These are phyloP conservation scores for Perizoma flavofasciatum DNA, from an alignment of 2,888 invertebrate species.

Conservation along the genomic window DNA sequence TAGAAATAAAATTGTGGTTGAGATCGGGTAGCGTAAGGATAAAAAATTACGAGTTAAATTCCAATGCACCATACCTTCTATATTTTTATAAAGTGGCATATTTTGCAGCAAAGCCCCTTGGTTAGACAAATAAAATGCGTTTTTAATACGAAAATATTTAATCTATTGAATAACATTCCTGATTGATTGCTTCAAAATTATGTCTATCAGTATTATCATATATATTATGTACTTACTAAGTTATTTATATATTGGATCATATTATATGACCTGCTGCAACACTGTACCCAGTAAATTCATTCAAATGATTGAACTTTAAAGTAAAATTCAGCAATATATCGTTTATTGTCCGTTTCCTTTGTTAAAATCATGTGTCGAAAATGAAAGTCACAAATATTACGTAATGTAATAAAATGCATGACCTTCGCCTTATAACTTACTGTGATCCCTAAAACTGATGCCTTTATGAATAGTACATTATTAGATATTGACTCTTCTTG, in stretches of 20 bases:
- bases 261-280: constrained; percentile 1
- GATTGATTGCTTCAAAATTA: constrained; percentile 49
- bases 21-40: neutral
- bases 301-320: no score
- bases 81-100: no score
- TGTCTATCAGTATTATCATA: constrained; percentile 51
- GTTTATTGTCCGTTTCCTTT: constrained; percentile 11
- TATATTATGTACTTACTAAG: constrained; percentile 45
- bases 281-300: no score
- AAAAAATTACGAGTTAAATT: no score
- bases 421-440: constrained; percentile 43
- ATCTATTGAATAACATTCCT: neutral
- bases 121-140: no score
- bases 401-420: constrained; percentile 2
- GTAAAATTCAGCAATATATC: neutral
- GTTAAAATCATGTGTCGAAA: constrained; percentile 1
- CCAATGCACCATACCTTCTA: no score
- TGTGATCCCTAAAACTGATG: constrained; percentile 44
- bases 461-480: constrained; percentile 22
- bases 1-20: constrained; percentile 21
- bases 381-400: constrained; percentile 22
- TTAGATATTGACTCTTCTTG: constrained; percentile 11
- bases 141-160: no score
- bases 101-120: no score
- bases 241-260: constrained; percentile 30